Evolutionary conservation across 2,888 invertebrate genomes (phyloP).

Genomic region (Spialia ferax): DNA sequence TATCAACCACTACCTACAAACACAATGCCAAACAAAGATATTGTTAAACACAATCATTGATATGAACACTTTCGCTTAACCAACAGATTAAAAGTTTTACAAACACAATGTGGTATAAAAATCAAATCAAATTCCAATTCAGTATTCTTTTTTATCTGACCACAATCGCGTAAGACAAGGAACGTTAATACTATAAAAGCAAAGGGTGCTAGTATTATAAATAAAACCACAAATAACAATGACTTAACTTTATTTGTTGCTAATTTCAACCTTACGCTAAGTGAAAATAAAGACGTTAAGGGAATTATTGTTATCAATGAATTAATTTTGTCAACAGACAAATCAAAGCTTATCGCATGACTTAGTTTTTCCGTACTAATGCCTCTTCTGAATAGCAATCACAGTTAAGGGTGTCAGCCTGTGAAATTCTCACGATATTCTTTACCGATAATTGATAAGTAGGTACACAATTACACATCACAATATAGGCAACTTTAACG

Average conservation of each 20-base stretch:
- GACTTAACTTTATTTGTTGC: conserved; percentile 6
- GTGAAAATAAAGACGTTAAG: background rate
- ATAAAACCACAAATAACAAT: conserved; percentile 53
- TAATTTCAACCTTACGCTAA: conserved; percentile 10
- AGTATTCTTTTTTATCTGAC: conserved; percentile 71
- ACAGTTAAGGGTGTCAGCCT: conserved; percentile 63
- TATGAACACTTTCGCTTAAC: background rate
- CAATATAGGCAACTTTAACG: background rate
- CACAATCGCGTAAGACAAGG: conserved; percentile 75
- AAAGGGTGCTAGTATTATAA: conserved; percentile 67
- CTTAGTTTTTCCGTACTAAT: conserved; percentile 80
- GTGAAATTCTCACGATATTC: conserved; percentile 67
- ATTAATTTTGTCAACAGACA: conserved; percentile 46
- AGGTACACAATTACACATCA: background rate
- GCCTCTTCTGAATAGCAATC: conserved; percentile 73
- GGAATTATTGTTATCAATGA: conserved; percentile 1
- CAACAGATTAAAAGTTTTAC: background rate
- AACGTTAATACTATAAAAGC: conserved; percentile 72
- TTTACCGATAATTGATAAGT: conserved; percentile 7
- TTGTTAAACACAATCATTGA: background rate
- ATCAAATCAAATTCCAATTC: conserved; percentile 72
- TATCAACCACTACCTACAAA: too few species aligned
- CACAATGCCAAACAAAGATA: too few species aligned
- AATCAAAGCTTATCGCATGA: conserved; percentile 70
- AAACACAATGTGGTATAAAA: conserved; percentile 54